A percentile compares a stretch with the other conserved stretches of the same genome.
These are phyloP conservation scores for Gasteruption jaculator DNA, from an alignment of 2,888 invertebrate species.

Conservation along the genomic window DNA sequence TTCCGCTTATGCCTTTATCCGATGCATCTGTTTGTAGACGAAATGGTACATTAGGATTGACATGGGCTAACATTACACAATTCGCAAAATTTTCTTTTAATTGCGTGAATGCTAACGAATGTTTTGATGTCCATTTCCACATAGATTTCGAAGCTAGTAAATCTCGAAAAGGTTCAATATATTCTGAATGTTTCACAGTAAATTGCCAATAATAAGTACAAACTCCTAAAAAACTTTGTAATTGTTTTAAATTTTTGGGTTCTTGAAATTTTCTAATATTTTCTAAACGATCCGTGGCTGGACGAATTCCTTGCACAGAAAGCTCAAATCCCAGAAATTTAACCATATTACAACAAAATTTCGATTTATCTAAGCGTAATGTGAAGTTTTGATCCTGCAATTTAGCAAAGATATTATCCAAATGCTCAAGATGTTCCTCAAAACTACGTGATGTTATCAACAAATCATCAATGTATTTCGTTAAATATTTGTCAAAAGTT, in stretches of 20 bases:
- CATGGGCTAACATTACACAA: neutral
- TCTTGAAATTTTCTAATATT: constrained; percentile 22
- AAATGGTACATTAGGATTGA: constrained; percentile 1
- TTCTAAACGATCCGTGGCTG: no score
- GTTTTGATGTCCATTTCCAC: constrained; percentile 4
- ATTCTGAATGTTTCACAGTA: neutral
- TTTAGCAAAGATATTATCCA: constrained; percentile 20
- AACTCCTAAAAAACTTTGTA: constrained; percentile 2
- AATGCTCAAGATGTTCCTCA: constrained; percentile 24
- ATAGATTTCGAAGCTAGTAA: neutral
- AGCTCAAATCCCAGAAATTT: constrained; percentile 13
- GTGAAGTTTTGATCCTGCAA: constrained; percentile 25
- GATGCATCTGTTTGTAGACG: constrained; percentile 9
- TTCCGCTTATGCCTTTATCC: constrained; percentile 18
- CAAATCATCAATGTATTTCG: constrained; percentile 35
- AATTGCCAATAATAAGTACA: constrained; percentile 7
- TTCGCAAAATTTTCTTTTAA: constrained; percentile 3
- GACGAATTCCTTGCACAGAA: no score
- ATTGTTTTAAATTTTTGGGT: constrained; percentile 1
- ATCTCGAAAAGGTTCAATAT: constrained; percentile 2
- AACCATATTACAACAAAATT: constrained; percentile 16
- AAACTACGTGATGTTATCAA: constrained; percentile 27
- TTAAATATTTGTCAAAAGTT: constrained; percentile 24
- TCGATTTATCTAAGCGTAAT: constrained; percentile 25
- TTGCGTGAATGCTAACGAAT: neutral